These are phyloP conservation scores for Pteromalus puparum DNA, from an alignment of 1,140 invertebrate genomes.

Conservation along the genomic window DNA sequence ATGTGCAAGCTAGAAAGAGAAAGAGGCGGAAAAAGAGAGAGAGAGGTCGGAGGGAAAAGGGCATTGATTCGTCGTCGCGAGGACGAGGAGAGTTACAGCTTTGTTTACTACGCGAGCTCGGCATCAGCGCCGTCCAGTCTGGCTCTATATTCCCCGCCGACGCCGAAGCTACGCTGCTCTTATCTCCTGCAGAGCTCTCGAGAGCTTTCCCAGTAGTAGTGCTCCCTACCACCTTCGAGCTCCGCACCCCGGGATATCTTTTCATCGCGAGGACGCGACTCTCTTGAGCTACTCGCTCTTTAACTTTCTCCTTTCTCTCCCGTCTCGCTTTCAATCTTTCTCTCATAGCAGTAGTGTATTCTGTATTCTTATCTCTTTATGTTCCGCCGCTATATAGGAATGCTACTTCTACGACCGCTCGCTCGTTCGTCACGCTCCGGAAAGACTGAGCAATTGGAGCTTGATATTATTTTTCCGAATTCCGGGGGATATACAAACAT, in stretches of 20 bases:
- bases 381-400: slow-evolving; percentile 19
- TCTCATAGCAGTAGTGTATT: neutral
- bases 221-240: neutral
- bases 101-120: slow-evolving; percentile 72
- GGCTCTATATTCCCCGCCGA: slow-evolving; percentile 51
- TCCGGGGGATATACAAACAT: neutral
- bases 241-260: slow-evolving; percentile 49
- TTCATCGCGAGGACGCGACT: slow-evolving; percentile 46
- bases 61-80: slow-evolving; percentile 71
- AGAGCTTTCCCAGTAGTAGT: slow-evolving; percentile 3
- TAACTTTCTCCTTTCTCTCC: slow-evolving; percentile 1
- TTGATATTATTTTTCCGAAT: neutral
- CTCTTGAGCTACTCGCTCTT: slow-evolving; percentile 37
- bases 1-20: slow-evolving; percentile 51
- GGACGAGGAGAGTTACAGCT: slow-evolving; percentile 75
- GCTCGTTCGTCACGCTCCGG: neutral
- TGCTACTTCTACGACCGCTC: neutral
- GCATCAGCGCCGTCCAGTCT: slow-evolving; percentile 74
- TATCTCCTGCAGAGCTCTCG: slow-evolving; percentile 38
- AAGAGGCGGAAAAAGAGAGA: slow-evolving; percentile 41
- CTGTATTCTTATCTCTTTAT: slow-evolving; percentile 35
- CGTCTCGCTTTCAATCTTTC: slow-evolving; percentile 32
- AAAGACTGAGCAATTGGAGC: neutral
- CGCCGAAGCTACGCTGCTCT: slow-evolving; percentile 37
- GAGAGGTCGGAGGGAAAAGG: slow-evolving; percentile 7